A percentile compares a stretch with the other conserved stretches of the same genome.
Conservation (phyloP, 2,113 vertebrate species). For the Xerus inauris region DNA sequence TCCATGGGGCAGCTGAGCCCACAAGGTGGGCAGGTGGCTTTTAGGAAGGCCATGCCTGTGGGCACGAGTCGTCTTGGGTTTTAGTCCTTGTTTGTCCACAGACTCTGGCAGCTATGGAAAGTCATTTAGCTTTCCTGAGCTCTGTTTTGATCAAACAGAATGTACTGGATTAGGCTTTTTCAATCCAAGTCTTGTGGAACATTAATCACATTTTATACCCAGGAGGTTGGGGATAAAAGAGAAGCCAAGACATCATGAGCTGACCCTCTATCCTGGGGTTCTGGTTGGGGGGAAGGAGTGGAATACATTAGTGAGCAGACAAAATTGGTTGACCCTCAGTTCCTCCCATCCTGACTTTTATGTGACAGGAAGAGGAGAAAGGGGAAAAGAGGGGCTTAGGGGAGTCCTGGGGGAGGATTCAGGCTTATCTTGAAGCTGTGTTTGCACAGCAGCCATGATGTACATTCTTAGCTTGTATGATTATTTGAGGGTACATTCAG, state of each 20-base stretch:
- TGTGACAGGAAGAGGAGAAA: not conserved
- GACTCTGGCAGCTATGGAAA: not conserved
- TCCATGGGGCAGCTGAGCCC: not conserved
- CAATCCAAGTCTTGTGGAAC: constrained; percentile 14
- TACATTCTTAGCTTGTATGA: not conserved
- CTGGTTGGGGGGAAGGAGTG: not conserved
- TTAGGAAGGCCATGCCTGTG: not conserved
- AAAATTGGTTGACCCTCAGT: not conserved
- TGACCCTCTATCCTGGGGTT: not conserved
- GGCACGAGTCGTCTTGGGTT: not conserved
- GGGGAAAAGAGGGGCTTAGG: not conserved
- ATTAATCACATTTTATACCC: constrained; percentile 47
- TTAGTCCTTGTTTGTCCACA: not conserved
- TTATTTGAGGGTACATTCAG: not conserved
- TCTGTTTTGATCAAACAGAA: constrained; percentile 50
- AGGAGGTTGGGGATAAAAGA: not conserved
- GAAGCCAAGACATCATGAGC: not conserved
- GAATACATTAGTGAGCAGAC: not conserved
- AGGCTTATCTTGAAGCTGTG: not conserved
- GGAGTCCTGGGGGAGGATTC: not conserved
- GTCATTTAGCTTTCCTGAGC: constrained; percentile 16
- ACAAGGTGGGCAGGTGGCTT: not conserved
- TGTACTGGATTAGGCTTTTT: constrained; percentile 31
- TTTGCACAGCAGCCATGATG: not conserved
- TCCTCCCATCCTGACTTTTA: not conserved